Evolutionary conservation across 1,140 invertebrate species (phyloP), one percentile per base, ranked within the genome.

Genomic region (Drosophila prosaltans): DNA sequence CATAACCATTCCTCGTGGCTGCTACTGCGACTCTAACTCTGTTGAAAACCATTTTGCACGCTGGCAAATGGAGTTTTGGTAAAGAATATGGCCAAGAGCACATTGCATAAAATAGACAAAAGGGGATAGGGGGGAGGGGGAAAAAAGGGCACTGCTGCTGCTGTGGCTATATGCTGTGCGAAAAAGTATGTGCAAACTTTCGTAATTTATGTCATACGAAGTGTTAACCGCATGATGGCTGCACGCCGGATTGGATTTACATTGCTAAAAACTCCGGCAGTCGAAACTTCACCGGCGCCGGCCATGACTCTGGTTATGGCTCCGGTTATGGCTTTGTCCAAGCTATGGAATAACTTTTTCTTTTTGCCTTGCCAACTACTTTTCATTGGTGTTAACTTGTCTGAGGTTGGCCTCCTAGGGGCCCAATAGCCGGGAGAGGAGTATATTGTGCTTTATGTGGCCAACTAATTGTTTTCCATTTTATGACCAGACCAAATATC

Each of bases 131-230:
- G 69, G 11, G 30, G 10, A 2, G n/a, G 2, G 16, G 54, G 1
- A 9, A 16, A 16, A 16, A 16, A 3, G 41, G 51, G 63, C 28
- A 30, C 28, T 30, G 28, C 28, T 57, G 67, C 21, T 65, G 59
- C 62, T 57, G 70, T 59, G 74, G 59, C 64, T 88, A 36, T 36
- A 36, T 36, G 32, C 68, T 88, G 80, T 88, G 85, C 65, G 84
- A 81, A 89, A 81, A 88, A 88, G 84, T 88, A 88, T 88, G 80
- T 88, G 85, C 70, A 89, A 88, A 88, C 84, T 88, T 88, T 88
- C 78, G 84, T 88, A 88, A 88, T 88, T 88, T 88, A 88, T 88
- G 84, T 88, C 84, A 88, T 88, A 88, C 84, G 84, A 88, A 88
- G 84, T 88, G 84, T 88, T 88, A 88, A 88, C 84, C 84, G 84